A percentile compares a stretch with the other conserved stretches of the same genome.
phyloP scores from a whole-genome alignment of 2,797 vertebrate species.

The Bradypodion ventrale region DNA sequence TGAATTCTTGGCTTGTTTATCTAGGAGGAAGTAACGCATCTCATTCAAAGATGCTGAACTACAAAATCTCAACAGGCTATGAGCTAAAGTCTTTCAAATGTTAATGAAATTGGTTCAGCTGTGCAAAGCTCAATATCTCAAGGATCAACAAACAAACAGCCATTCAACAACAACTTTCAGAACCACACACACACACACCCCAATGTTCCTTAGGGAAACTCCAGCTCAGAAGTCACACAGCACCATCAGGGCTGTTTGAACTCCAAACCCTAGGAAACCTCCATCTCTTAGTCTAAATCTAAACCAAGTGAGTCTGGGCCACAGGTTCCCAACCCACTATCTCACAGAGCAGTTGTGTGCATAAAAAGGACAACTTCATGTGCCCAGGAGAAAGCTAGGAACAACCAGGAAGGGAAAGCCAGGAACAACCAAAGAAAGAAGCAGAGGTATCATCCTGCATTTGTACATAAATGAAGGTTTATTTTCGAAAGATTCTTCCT shows the following conservation, averaged over 20 bases:
- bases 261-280: background rate
- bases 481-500: background rate
- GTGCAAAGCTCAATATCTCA: conserved; percentile 2
- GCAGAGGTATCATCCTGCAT: background rate
- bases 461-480: background rate
- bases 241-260: background rate
- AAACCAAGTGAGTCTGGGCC: no score
- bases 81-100: background rate
- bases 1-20: background rate
- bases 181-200: no score
- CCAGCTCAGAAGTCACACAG: background rate
- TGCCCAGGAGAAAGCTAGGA: no score
- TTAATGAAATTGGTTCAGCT: background rate
- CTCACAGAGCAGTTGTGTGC: no score
- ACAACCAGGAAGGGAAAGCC: background rate
- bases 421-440: no score
- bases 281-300: no score
- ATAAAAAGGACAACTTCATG: no score
- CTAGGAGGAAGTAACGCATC: background rate
- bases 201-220: no score
- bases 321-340: no score
- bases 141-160: background rate
- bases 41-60: background rate
- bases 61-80: background rate
- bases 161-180: background rate